Percentiles rank a stretch among this genome's conserved stretches.
phyloP scores from a whole-genome alignment of 2,888 invertebrate genomes.

The Melanchra persicariae region DNA sequence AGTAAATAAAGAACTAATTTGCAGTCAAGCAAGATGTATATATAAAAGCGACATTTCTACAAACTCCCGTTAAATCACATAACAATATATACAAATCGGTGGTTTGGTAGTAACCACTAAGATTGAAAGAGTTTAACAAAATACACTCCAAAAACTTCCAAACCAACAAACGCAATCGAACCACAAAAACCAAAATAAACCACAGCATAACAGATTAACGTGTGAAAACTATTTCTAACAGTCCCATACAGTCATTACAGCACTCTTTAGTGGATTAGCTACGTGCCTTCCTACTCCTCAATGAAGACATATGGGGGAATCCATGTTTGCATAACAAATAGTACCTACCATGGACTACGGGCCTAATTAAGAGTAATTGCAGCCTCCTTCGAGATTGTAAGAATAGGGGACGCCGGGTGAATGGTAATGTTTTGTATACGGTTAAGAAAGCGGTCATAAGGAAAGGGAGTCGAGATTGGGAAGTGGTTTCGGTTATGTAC shows the following conservation, averaged over 20 bases:
- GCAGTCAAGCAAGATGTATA: too few relatives aligned
- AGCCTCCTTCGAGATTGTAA: conserved; percentile 71
- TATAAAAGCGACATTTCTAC: too few relatives aligned
- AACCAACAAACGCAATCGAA: background rate
- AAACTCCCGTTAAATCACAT: too few relatives aligned
- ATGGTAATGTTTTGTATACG: conserved; percentile 52
- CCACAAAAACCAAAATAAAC: conserved; percentile 14
- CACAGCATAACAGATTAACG: conserved; percentile 24
- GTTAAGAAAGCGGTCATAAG: conserved; percentile 13
- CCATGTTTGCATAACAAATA: conserved; percentile 82
- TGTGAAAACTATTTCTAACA: conserved; percentile 48
- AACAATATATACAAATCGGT: too few relatives aligned
- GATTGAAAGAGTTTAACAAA: too few relatives aligned
- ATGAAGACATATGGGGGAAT: conserved; percentile 81
- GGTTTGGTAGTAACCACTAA: too few relatives aligned
- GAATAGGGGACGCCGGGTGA: conserved; percentile 55
- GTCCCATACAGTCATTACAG: conserved; percentile 63
- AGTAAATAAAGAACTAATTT: too few relatives aligned
- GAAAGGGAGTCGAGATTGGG: conserved; percentile 29
- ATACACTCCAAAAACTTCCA: background rate
- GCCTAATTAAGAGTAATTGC: conserved; percentile 86
- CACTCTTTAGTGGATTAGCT: conserved; percentile 65
- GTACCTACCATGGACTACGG: conserved; percentile 69
- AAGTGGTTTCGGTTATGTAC: background rate
- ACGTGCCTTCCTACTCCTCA: conserved; percentile 73